These are phyloP conservation scores for Xestia c-nigrum DNA, from an alignment of 2,888 invertebrate species.

Conservation along the genomic window DNA sequence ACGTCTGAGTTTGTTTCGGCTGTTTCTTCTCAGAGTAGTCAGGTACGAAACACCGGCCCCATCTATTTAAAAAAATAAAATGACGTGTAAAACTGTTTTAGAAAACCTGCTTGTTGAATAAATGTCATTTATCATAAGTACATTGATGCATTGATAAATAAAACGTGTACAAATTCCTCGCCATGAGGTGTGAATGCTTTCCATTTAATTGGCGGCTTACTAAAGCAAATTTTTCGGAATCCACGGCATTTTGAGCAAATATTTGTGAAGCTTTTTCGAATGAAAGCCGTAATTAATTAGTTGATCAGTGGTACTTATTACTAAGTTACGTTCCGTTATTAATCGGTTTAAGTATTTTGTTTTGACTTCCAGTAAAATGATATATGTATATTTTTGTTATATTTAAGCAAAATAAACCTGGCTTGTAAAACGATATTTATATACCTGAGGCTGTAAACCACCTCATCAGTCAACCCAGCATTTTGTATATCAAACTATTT, in stretches of 20 bases:
- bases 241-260: conserved; percentile 36
- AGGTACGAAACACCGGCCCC: no score
- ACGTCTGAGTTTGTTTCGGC: no score
- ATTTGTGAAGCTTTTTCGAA: conserved; percentile 39
- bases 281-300: conserved; percentile 44
- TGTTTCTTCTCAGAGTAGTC: no score
- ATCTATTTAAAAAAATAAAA: no score
- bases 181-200: conserved; percentile 25
- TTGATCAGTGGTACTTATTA: conserved; percentile 48
- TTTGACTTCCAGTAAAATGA: neutral
- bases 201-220: conserved; percentile 66
- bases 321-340: conserved; percentile 41
- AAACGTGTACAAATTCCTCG: neutral
- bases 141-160: conserved; percentile 42
- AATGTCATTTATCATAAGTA: no score
- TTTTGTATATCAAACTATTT: no score
- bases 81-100: no score
- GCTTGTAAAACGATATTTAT: no score
- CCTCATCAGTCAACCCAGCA: no score
- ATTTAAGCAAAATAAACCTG: no score
- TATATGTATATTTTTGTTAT: neutral
- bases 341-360: neutral
- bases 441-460: no score
- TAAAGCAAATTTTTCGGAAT: conserved; percentile 59
- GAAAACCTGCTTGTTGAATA: no score